These are phyloP conservation scores for Psilanteris sp. DNA, from an alignment of 1,140 invertebrate genomes.

Conservation along the genomic window DNA sequence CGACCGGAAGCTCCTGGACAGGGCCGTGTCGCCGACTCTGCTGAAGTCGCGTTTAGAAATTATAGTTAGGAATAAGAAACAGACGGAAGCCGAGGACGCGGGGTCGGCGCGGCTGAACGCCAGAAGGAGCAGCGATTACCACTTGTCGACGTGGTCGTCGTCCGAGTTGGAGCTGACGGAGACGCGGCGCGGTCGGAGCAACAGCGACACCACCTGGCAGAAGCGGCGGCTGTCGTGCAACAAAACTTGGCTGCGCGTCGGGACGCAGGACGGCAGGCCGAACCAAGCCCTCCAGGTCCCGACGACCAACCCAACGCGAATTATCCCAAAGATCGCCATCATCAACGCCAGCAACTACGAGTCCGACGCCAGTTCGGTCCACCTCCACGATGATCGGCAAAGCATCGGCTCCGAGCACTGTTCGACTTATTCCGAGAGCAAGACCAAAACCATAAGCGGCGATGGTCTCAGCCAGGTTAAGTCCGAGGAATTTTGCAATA, in stretches of 20 bases:
- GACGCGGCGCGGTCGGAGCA: slow-evolving; percentile 68
- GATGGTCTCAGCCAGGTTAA: slow-evolving; percentile 70
- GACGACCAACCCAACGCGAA: too few relatives aligned
- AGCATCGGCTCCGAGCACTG: slow-evolving; percentile 60
- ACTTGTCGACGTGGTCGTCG: slow-evolving; percentile 61
- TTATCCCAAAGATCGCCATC: slow-evolving; percentile 76
- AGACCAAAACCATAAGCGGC: slow-evolving; percentile 70
- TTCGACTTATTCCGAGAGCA: slow-evolving; percentile 65
- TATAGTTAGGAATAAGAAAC: slow-evolving; percentile 67
- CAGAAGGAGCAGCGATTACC: slow-evolving; percentile 65
- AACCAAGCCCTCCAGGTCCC: too few relatives aligned
- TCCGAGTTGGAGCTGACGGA: slow-evolving; percentile 34
- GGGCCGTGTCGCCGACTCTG: slow-evolving; percentile 82
- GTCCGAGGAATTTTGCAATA: slow-evolving; percentile 63
- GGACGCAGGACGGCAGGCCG: slow-evolving; percentile 37
- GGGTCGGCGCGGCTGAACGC: too few relatives aligned
- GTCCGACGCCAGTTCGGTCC: slow-evolving; percentile 75
- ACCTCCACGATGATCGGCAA: slow-evolving; percentile 68
- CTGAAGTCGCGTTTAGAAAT: slow-evolving; percentile 80
- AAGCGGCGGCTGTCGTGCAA: slow-evolving; percentile 63
- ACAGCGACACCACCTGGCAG: slow-evolving; percentile 76
- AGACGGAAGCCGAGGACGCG: too few relatives aligned
- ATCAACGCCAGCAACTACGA: slow-evolving; percentile 77
- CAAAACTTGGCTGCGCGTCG: slow-evolving; percentile 68
- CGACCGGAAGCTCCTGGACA: slow-evolving; percentile 65